These are phyloP conservation scores for Amblyjoppa fuscipennis DNA, from an alignment of 2,888 invertebrate species.

Conservation along the genomic window DNA sequence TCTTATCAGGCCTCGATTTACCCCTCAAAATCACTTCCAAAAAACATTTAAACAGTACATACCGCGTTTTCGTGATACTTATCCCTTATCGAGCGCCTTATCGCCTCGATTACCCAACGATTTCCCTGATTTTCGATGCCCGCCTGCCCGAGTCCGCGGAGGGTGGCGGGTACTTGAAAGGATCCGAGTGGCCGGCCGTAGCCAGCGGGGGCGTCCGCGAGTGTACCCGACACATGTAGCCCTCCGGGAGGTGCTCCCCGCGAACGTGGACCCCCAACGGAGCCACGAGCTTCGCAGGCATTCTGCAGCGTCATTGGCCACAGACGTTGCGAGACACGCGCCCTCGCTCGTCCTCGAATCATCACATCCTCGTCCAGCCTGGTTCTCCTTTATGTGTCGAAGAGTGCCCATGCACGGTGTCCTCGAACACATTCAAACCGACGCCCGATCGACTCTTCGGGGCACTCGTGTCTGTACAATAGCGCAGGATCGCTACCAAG, in stretches of 20 bases:
- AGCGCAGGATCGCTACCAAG: constrained; percentile 8
- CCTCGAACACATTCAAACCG: not conserved
- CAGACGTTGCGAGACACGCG: constrained; percentile 76
- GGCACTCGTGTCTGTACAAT: constrained; percentile 7
- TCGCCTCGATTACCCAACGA: constrained; percentile 67
- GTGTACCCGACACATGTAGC: constrained; percentile 81
- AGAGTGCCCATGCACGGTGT: not conserved
- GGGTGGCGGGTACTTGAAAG: constrained; percentile 81
- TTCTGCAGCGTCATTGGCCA: constrained; percentile 83
- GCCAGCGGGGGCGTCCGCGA: constrained; percentile 69
- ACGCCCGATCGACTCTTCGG: not conserved
- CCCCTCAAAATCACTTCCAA: not conserved
- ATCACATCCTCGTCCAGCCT: constrained; percentile 20
- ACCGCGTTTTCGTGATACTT: not conserved
- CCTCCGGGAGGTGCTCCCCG: constrained; percentile 78
- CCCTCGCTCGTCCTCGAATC: constrained; percentile 58
- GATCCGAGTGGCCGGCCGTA: constrained; percentile 54
- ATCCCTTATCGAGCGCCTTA: not conserved
- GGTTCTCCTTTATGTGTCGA: not conserved
- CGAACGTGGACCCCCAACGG: constrained; percentile 72
- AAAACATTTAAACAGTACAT: not conserved
- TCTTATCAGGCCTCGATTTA: not conserved
- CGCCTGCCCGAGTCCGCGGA: constrained; percentile 63
- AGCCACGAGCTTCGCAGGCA: constrained; percentile 72
- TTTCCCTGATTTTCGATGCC: constrained; percentile 74